Conservation (phyloP, 2,888 invertebrate species). For the Idaea aversata region DNA sequence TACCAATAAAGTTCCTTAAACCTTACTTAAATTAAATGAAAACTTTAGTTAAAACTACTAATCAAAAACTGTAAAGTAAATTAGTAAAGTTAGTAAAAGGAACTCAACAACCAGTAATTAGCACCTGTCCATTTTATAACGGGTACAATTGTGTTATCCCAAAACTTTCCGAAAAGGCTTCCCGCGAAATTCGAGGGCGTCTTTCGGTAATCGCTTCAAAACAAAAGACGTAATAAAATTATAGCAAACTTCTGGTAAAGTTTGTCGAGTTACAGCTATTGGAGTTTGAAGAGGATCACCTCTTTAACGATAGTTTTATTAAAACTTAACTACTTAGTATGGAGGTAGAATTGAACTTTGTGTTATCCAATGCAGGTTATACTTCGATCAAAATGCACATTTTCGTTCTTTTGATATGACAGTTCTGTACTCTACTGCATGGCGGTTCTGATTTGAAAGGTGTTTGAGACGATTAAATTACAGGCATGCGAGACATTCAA, state of each 20-base stretch:
- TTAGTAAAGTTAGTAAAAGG: conserved; percentile 3
- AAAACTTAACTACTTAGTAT: neutral
- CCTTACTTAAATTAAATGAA: neutral
- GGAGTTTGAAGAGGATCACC: neutral
- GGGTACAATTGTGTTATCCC: neutral
- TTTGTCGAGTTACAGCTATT: conserved; percentile 3
- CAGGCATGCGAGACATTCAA: too few relatives aligned
- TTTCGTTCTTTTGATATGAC: neutral
- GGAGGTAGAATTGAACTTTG: neutral
- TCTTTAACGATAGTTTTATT: neutral
- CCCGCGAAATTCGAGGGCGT: neutral
- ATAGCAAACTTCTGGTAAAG: conserved; percentile 12
- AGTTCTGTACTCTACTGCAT: too few relatives aligned
- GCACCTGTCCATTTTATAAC: neutral
- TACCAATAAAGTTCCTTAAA: too few relatives aligned
- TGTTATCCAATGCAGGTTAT: neutral
- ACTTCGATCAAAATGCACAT: neutral
- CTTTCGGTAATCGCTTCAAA: conserved; percentile 18
- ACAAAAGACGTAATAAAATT: conserved; percentile 21
- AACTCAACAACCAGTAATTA: neutral
- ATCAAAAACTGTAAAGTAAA: neutral
- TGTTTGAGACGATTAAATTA: too few relatives aligned
- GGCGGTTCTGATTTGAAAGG: too few relatives aligned
- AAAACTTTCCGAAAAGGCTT: neutral
- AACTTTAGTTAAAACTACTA: neutral